Base-by-base conservation (phyloP, 1,140 invertebrate genomes). In the Euura saliciscinereae region DNA sequence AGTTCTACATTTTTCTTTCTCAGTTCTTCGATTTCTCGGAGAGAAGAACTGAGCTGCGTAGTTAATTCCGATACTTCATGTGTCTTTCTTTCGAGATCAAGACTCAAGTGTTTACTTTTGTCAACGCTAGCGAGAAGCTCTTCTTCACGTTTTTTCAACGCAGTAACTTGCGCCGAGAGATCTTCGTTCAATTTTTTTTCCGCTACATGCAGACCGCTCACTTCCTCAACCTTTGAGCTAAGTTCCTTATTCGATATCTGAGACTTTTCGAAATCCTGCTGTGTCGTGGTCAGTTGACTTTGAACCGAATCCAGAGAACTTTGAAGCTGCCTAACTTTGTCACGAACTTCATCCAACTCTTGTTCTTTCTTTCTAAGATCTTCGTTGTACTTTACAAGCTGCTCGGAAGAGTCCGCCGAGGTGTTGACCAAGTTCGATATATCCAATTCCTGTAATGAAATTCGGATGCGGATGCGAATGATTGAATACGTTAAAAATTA, bases 351-450 rank as follows among this genome's bases (percentile, higher is more conserved):
- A 66, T 88, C 82, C 5, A 91, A 76, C 75, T 91, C 89, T 72
- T 86, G 84, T 51, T 89, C 80, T 77, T 86, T 85, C 46, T 82
- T 84, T 72, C 88, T 83, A 64, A 89, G 84, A 66, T 90, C 87
- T 68, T 84, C 82, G 66, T 89, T 86, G 76, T 89, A 85, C 74
- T 80, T 89, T 74, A 87, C 82, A 66, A 92, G 79, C 67, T 88
- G 85, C 13, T 85, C 80, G 2, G 88, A 89, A 0, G 88, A 88
- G 75, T 88, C 82, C 1, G 79, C 76, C 0, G 87, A 87, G 28
- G 78, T 82, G 66, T 78, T 87, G 66, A 88, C 81, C 42, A 86
- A 74, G 69, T 79, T 80, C 7, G 82, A 79, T 43, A 88, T 83
- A 75, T 89, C 82, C 6, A 77, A 43, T 77, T 89, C 87, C 88